Percentiles rank a stretch among this genome's conserved stretches.
Evolutionary conservation across 2,113 vertebrate genomes (phyloP).

Genomic region (Xenopus laevis): DNA sequence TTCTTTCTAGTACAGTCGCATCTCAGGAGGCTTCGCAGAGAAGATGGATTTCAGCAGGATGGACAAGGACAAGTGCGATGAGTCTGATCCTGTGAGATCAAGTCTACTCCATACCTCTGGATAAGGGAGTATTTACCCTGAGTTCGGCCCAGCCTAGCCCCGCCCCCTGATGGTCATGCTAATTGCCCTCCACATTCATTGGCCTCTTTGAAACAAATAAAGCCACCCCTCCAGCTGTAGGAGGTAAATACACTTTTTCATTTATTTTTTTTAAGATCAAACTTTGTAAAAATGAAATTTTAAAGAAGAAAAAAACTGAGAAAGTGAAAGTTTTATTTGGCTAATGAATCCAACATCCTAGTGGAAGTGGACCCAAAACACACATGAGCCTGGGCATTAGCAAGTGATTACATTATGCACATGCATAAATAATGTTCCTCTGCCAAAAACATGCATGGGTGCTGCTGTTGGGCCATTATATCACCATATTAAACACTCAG

Average conservation of each 20-base stretch:
- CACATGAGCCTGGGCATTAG: not conserved
- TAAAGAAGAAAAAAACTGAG: too few species aligned
- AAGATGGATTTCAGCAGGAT: too few species aligned
- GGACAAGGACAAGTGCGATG: too few species aligned
- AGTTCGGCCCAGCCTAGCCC: not conserved
- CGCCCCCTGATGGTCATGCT: constrained; percentile 41
- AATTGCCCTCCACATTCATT: constrained; percentile 61
- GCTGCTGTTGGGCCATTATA: too few species aligned
- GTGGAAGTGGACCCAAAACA: not conserved
- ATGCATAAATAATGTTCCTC: not conserved
- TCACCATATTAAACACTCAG: constrained; percentile 6
- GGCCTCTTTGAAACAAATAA: constrained; percentile 62
- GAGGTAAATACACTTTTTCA: not conserved
- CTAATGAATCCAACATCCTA: not conserved
- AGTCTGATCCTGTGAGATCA: too few species aligned
- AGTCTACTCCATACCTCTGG: not conserved
- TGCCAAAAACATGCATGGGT: not conserved
- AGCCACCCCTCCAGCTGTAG: constrained; percentile 50
- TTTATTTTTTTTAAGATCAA: not conserved
- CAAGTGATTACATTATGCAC: constrained; percentile 4
- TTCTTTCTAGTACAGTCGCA: too few species aligned
- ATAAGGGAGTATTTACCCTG: not conserved
- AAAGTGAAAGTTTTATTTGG: too few species aligned
- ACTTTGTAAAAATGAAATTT: not conserved
- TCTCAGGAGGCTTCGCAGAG: too few species aligned